Evolutionary conservation across 1,140 invertebrate species (phyloP), one percentile per base, ranked within the genome.

Genomic region (Telenomus remus): DNA sequence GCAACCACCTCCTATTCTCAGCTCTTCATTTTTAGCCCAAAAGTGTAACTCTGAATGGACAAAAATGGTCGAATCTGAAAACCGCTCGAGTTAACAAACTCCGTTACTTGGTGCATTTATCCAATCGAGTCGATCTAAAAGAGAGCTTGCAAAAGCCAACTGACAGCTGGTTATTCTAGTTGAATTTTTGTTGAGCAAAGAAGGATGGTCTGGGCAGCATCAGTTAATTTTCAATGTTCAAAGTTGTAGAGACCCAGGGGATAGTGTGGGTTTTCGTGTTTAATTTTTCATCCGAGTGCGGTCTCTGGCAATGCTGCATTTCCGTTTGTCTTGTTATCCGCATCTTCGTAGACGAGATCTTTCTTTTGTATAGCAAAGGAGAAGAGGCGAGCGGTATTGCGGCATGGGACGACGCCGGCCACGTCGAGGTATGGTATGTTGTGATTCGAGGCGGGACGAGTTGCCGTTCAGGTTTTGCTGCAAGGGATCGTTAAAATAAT

Each of bases 401-500:
- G 66, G 42, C 43, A 71, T 35, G 42, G 44, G 50, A 70, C 51
- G 61, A 50, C 33, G 34, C 47, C 44, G 35, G 34, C 54, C 19
- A n/a, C 37, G 37, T 39, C 19, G 34, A 54, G 53, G 68, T 57
- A 59, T 78, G 75, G 57, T 65, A 75, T 75, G 78, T 63, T 61
- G 51, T 69, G 69, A 53, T 48, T 61, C 69, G 61, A 60, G 72
- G 69, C 60, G 75, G 75, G 80, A 80, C 82, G 83, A 82, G 84
- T 87, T 86, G 83, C 84, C 79, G 85, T 84, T 87, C 86, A 84
- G 84, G 86, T 88, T 88, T 86, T 87, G 81, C 85, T 82, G 71
- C 81, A 83, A 81, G 86, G 81, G 82, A 86, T 87, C 86, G 86
- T 86, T 86, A 87, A 87, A 83, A 87, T 87, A 86, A 87, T 87